A percentile compares a stretch with the other conserved stretches of the same genome.
phyloP scores from a whole-genome alignment of 2,113 vertebrate genomes.

The Orthonyx spaldingii region DNA sequence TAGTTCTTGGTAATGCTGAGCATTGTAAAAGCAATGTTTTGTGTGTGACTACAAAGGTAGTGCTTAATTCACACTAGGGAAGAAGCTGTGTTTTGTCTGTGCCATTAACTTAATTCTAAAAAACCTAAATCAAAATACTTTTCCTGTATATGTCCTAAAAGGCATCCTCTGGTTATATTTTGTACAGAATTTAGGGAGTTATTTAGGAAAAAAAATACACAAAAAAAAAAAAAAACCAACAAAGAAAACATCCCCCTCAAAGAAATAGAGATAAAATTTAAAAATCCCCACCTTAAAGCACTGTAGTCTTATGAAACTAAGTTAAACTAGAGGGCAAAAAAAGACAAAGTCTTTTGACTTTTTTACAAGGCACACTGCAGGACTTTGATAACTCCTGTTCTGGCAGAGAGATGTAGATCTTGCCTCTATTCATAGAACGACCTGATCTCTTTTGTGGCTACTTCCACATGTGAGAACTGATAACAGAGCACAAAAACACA shows the following conservation, averaged over 20 bases:
- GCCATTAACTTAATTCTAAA: not conserved
- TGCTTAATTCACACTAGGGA: not conserved
- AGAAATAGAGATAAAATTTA: not conserved
- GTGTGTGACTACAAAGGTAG: not conserved
- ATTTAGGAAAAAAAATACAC: not conserved
- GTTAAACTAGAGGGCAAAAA: not conserved
- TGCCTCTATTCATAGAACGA: not conserved
- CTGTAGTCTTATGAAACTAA: not conserved
- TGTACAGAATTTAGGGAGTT: not conserved
- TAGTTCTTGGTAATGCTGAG: not conserved
- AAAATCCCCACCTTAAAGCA: not conserved
- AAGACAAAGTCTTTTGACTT: not conserved
- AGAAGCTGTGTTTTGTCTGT: not conserved
- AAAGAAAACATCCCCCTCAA: not conserved
- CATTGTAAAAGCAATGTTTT: not conserved
- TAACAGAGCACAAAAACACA: not conserved
- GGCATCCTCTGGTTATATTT: not conserved
- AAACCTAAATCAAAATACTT: not conserved
- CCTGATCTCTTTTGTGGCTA: not conserved
- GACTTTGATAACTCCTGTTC: not conserved
- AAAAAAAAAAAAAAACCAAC: not conserved
- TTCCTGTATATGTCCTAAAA: not conserved
- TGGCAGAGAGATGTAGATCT: conserved; percentile 4
- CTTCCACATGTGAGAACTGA: not conserved
- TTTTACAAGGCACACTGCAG: not conserved